Conservation (phyloP, 2,113 vertebrate genomes). For the Protobothrops mucrosquamatus region DNA sequence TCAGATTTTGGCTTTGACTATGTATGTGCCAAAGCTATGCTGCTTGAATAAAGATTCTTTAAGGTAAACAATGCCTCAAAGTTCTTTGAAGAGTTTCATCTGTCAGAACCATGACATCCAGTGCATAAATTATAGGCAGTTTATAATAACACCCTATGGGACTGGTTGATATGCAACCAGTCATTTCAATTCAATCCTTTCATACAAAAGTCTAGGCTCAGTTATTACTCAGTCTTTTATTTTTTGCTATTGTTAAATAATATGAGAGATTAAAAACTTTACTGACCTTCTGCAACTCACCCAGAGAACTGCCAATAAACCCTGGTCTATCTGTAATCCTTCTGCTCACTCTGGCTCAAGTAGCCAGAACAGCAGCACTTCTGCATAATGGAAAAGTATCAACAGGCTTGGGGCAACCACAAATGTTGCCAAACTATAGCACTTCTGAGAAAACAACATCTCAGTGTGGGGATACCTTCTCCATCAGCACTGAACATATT, state of each 20-base stretch:
- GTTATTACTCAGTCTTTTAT: too few relatives aligned
- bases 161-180: not conserved
- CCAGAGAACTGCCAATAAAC: not conserved
- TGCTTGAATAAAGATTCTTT: too few relatives aligned
- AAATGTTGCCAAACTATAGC: not conserved
- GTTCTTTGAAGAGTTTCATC: too few relatives aligned
- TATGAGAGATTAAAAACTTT: not conserved
- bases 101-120: not conserved
- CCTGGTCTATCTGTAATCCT: not conserved
- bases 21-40: too few relatives aligned
- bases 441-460: not conserved
- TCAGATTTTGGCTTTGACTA: too few relatives aligned
- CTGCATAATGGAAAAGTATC: not conserved
- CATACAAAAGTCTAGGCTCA: too few relatives aligned
- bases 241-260: not conserved
- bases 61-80: too few relatives aligned
- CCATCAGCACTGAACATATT: not conserved
- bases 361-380: not conserved
- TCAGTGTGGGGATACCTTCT: not conserved
- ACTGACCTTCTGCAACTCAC: not conserved
- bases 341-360: not conserved
- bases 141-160: not conserved
- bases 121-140: not conserved
- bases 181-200: not conserved
- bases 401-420: not conserved